Conservation (phyloP, 92 coral and sea anemone genomes). For the Blastomussa wellsi region DNA sequence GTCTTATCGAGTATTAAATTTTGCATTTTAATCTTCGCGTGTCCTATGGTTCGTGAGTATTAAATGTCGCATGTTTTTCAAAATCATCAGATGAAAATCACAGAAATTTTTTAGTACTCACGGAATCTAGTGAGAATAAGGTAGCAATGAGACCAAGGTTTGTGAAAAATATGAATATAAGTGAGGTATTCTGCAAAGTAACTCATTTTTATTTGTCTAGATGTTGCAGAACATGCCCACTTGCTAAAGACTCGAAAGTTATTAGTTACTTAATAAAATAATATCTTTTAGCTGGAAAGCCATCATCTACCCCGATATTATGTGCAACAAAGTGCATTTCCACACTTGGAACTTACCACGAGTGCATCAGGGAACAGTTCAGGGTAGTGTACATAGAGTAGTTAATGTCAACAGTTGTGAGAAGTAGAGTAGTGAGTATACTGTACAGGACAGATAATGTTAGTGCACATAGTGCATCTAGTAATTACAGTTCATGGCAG, state of each 20-base stretch:
- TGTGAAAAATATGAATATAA: no score
- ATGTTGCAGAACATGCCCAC: neutral
- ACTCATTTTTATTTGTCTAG: no score
- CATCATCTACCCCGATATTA: slow-evolving; percentile 74
- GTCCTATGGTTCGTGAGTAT: no score
- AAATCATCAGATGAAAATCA: no score
- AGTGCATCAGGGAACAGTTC: slow-evolving; percentile 55
- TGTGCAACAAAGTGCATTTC: slow-evolving; percentile 89
- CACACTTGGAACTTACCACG: slow-evolving; percentile 74
- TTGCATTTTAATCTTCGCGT: no score
- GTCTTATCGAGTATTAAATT: no score
- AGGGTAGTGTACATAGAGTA: slow-evolving; percentile 68
- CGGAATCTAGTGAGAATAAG: no score
- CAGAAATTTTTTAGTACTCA: no score
- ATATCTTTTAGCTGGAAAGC: slow-evolving; percentile 68
- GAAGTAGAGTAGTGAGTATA: neutral
- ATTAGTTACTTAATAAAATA: neutral
- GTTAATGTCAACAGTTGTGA: neutral
- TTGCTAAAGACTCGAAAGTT: slow-evolving; percentile 9
- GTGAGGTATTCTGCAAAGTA: neutral
- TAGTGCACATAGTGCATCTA: no score
- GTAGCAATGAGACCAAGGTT: no score
- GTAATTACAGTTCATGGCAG: neutral
- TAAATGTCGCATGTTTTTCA: no score
- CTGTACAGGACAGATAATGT: neutral